Evolutionary conservation across 2,888 invertebrate species (phyloP).

Genomic region (Hedychridium roseum): DNA sequence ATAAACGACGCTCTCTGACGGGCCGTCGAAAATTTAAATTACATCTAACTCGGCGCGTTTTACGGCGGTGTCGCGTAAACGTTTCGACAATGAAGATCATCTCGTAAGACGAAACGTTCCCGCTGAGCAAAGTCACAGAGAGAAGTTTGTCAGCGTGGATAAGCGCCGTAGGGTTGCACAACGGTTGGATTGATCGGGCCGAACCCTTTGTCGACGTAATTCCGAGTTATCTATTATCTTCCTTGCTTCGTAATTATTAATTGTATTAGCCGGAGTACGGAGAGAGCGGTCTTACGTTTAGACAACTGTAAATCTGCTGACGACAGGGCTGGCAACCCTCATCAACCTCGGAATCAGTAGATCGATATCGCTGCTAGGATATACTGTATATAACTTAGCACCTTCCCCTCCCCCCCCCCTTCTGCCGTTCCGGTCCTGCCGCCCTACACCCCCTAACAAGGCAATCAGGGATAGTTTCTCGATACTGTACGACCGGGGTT

Average conservation of each 20-base stretch:
- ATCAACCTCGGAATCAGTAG: slow-evolving; percentile 48
- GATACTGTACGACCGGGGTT: slow-evolving; percentile 50
- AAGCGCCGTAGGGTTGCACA: too few species aligned
- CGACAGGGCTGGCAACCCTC: slow-evolving; percentile 48
- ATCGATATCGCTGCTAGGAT: slow-evolving; percentile 54
- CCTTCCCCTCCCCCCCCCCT: too few species aligned
- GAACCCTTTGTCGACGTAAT: too few species aligned
- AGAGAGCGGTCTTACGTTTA: slow-evolving; percentile 26
- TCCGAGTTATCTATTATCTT: slow-evolving; percentile 5
- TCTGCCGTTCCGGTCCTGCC: too few species aligned
- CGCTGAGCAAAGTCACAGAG: too few species aligned
- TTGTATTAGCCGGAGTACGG: slow-evolving; percentile 14
- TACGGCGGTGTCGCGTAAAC: slow-evolving; percentile 2
- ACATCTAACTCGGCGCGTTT: not conserved
- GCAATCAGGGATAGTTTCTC: slow-evolving; percentile 58
- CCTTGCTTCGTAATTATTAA: slow-evolving; percentile 21
- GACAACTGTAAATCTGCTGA: slow-evolving; percentile 48
- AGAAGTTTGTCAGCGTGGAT: not conserved
- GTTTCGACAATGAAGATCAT: slow-evolving; percentile 16
- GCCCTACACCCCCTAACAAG: slow-evolving; percentile 54
- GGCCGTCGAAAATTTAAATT: too few species aligned
- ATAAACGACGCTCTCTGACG: slow-evolving; percentile 8
- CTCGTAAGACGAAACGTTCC: slow-evolving; percentile 4
- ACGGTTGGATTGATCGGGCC: too few species aligned
- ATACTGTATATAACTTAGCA: too few species aligned